phyloP scores from a whole-genome alignment of 2,888 invertebrate genomes.

The Chamaedrilus cognettii region DNA sequence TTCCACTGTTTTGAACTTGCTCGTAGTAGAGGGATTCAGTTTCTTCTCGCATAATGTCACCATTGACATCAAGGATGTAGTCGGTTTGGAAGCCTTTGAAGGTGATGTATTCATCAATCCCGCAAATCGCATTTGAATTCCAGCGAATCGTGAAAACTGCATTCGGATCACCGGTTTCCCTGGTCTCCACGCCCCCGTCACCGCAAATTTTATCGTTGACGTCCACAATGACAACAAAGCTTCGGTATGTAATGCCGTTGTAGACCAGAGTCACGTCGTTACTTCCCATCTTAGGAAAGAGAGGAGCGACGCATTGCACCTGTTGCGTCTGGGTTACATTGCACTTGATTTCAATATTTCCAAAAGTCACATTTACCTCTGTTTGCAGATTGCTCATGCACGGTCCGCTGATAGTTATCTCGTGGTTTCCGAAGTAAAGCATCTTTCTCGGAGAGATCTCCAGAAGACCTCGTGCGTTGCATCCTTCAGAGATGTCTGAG shows the following conservation, averaged over 20 bases:
- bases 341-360: constrained; percentile 5
- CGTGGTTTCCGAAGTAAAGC: constrained; percentile 14
- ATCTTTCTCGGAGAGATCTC: constrained; percentile 13
- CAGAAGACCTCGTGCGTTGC: constrained; percentile 9
- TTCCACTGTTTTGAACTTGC: background rate
- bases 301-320: constrained; percentile 16
- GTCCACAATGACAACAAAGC: background rate
- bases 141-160: background rate
- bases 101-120: background rate
- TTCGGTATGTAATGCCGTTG: constrained; percentile 5
- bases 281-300: constrained; percentile 3
- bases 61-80: background rate
- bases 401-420: constrained; percentile 16
- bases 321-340: background rate
- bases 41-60: constrained; percentile 4
- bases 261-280: background rate
- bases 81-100: background rate
- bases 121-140: background rate
- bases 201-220: background rate
- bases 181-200: background rate
- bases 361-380: constrained; percentile 9
- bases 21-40: background rate
- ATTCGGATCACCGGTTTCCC: background rate
- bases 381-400: constrained; percentile 6
- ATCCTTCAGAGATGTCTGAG: constrained; percentile 10